Base-by-base conservation (phyloP, 1,140 invertebrate species). In the Drosophila grimshawi region DNA sequence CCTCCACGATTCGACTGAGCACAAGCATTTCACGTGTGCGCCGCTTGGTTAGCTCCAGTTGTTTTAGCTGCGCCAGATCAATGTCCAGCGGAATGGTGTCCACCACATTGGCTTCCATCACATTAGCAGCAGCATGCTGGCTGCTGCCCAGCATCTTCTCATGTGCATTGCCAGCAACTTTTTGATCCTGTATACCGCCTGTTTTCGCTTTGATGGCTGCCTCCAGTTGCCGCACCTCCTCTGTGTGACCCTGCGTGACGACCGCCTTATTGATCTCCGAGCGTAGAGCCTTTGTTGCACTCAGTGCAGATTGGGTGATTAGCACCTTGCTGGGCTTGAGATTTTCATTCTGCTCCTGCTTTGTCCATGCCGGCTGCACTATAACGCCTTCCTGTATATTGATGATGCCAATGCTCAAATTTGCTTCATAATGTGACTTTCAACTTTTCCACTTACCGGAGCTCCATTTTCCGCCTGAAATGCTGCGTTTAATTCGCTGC, bases 21-120 rank as follows among this genome's bases (percentile, higher is more conserved):
- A 80, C 53, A 0, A 92, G 68, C 71, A 90, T 70, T 66, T 92
- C 92, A 3, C 89, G 78, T 4, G 75, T 80, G 4, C 89, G 80
- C 3, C 91, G 68, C 61, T 90, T 88, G 1, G 80, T 78, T 4
- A 91, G 55, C 37, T 92, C 73, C 19, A 92, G 46, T 5, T 73
- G 76, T 6, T 80, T 76, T 27, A 92, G 37, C 48, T 90, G 79
- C 6, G 71, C 74, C 30, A 91, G 29, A 73, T 92, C 81, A 5
- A 91, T 79, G 32, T 66, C 77, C 2, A 71, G 55, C 7, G 59
- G 45, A 1, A 45, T 41, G 2, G 65, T 66, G n/a, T 91, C 71
- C n/a, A 92, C 86, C 5, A 89, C 61, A 68, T 92, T 91, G 1
- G 88, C 73, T 7, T 60, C 11, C 5, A 7, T 27, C 2, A 30